Evolutionary conservation across 1,140 invertebrate genomes (phyloP), one percentile per base, ranked within the genome.

Genomic region (Lepidurus arcticus): DNA sequence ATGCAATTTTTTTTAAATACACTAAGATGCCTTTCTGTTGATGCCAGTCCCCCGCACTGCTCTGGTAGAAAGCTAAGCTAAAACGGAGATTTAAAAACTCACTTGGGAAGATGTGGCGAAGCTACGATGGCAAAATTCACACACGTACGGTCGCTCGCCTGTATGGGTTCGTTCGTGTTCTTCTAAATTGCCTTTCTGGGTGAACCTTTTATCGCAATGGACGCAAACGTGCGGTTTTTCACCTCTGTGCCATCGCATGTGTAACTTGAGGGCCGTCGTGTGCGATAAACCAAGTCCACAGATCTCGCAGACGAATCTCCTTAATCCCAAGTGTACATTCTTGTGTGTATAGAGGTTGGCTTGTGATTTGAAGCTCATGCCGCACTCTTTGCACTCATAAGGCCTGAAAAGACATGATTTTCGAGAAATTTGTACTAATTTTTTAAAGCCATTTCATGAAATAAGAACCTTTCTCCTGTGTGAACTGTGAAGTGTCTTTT

Each of bases 261-360:
- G 91, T 44, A 92, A 83, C 5, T 88, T 91, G 4, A 92, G 86
- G 81, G 90, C 91, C 8, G 91, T 91, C 85, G 91, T 92, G 82
- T 92, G 91, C 2, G 90, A 87, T 83, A 92, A 92, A 77, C 86
- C 88, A 81, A 93, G 92, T 10, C 90, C 90, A 84, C 93, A 95
- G 75, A 92, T 88, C 79, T 90, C 88, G 82, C 93, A 94, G 26
- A 87, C 86, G 84, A 90, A 92, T 82, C 89, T 90, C 82, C 91
- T 92, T 76, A 92, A 89, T 6, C 90, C 90, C 0, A 88, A 88
- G 81, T 92, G 91, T 4, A 90, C 88, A 7, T 88, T 85, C 80
- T 88, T 87, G 84, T 93, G 92, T 84, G 91, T 91, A 10, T 90
- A 82, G 34, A 92, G 83, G 83, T 91, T 91, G 0, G 91, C 87